Conservation (phyloP, 2,113 vertebrate species). For the Copsychus sechellarum region DNA sequence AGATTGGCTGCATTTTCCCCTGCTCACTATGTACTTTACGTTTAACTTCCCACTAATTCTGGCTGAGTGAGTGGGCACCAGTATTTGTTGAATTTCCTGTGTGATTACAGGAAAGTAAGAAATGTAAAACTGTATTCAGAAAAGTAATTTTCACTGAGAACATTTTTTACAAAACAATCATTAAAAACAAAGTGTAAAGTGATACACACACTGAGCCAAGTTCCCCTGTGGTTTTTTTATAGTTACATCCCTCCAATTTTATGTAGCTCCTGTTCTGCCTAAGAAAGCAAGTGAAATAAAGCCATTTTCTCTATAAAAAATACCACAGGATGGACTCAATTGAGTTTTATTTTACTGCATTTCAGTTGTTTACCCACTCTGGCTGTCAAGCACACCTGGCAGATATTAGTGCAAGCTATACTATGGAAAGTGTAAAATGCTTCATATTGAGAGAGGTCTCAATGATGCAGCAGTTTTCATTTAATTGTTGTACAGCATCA, state of each 20-base stretch:
- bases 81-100: neutral
- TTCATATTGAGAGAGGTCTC: neutral
- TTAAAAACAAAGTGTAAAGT: neutral
- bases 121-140: neutral
- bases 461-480: neutral
- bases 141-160: neutral
- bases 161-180: neutral
- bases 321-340: neutral
- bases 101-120: neutral
- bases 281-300: neutral
- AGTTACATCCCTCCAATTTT: neutral
- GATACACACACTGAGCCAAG: neutral
- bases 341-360: neutral
- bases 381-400: neutral
- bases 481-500: neutral
- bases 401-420: neutral
- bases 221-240: neutral
- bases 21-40: neutral
- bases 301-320: neutral
- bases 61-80: neutral
- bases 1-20: neutral
- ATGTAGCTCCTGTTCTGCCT: neutral
- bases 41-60: constrained; percentile 20
- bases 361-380: neutral
- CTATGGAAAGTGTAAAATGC: neutral